Base-by-base conservation (phyloP, 2,113 vertebrate genomes). In the Elachura formosa region DNA sequence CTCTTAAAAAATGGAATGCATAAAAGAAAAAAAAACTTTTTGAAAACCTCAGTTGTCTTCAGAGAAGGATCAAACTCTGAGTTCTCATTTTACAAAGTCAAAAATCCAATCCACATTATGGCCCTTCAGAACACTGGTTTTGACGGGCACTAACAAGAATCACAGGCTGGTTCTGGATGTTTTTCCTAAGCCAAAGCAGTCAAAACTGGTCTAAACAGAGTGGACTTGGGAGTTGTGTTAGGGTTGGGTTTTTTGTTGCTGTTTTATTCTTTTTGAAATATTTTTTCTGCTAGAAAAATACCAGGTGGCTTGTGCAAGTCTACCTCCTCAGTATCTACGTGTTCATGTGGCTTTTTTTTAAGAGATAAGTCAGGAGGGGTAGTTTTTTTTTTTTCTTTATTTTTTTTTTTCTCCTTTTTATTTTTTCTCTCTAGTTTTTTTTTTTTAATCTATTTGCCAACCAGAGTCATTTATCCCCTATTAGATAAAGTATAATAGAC, bases 401-500 rank as follows among this genome's bases (percentile, higher is more conserved):
- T 7, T 2, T 16, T 21, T 69, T 45, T 5, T 15, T 43, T 21
- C 3, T 28, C 7, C 3, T 1, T 5, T 7, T 5, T 1, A 8
- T 41, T 22, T 19, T 33, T 4, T 3, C 2, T 8, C 6, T 22
- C 0, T 59, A n/a, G 26, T 71, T 51, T 84, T 59, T 72, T 69
- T 83, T 97, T 96, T 92, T 85, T 52, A 95, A 97, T 97, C 97
- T 97, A 96, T 98, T 98, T 98, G 92, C 96, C 97, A 97, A 96
- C 86, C 96, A 97, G 93, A 98, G 96, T 98, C 95, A 98, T 98
- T 98, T 98, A 98, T 98, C 96, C 96, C 97, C 98, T 98, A 98
- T 98, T 98, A 98, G 98, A 98, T 98, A 98, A 98, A 97, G 97
- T 98, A 97, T 98, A 97, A 98, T 98, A 98, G 98, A 98, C 97